These are phyloP conservation scores for Agrotis segetum DNA, from an alignment of 2,888 invertebrate species.

Conservation along the genomic window DNA sequence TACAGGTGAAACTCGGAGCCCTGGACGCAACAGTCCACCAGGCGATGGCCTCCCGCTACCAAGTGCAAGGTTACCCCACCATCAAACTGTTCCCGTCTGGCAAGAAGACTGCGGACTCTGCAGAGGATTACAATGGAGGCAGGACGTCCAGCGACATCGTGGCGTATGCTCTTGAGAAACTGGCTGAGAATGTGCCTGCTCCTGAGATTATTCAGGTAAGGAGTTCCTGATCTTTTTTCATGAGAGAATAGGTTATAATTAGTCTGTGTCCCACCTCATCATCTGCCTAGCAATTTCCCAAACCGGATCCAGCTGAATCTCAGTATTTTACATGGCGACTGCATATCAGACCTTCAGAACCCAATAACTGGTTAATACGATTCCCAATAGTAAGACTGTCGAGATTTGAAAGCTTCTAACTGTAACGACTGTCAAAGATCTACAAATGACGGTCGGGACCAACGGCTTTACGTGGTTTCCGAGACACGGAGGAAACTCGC, in stretches of 20 bases:
- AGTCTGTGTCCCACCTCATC: too few relatives aligned
- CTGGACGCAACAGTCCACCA: constrained; percentile 98
- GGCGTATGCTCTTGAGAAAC: constrained; percentile 96
- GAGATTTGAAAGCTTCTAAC: too few relatives aligned
- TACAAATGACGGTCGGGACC: too few relatives aligned
- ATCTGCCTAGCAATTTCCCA: too few relatives aligned
- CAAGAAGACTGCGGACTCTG: constrained; percentile 93
- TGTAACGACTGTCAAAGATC: too few relatives aligned
- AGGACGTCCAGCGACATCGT: constrained; percentile 97
- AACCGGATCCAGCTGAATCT: too few relatives aligned
- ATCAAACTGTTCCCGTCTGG: constrained; percentile 97
- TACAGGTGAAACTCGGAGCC: constrained; percentile 96
- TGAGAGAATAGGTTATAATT: background rate
- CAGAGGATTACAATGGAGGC: constrained; percentile 97
- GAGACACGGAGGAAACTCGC: too few relatives aligned
- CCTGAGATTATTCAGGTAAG: constrained; percentile 96
- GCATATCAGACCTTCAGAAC: too few relatives aligned
- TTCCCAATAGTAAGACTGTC: too few relatives aligned
- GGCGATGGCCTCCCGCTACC: constrained; percentile 95
- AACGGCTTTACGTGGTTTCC: too few relatives aligned
- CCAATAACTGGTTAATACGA: too few relatives aligned
- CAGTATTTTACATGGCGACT: too few relatives aligned
- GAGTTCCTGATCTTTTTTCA: background rate
- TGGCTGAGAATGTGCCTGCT: constrained; percentile 96
- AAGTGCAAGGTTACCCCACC: constrained; percentile 98